Base-by-base conservation (phyloP, 1,140 invertebrate genomes). In the Zophobas atratus region DNA sequence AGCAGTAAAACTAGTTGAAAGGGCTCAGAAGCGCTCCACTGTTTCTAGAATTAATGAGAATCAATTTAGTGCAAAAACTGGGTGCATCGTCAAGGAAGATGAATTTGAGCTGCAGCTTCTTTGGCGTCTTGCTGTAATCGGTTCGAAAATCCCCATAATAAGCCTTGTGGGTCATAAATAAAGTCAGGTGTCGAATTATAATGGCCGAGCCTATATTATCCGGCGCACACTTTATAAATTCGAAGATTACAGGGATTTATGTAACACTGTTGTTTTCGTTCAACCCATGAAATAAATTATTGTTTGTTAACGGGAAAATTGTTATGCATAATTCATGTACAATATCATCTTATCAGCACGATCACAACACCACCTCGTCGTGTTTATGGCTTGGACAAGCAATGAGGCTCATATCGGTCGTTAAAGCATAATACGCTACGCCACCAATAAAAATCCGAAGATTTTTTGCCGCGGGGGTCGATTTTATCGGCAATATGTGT, bases 241-340 rank as follows among this genome's bases (percentile, higher is more conserved):
- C 36, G n/a, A 39, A 67, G 60, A 67, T 67, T 67, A 67, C 38
- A 67, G 38, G 38, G 60, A 67, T 67, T 67, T 67, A 67, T 67
- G 60, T 67, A 67, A 43, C 60, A 67, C 60, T 67, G 41, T 67
- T 67, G 60, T 67, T 67, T 67, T 67, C 60, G 39, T 67, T 43
- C 38, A 39, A 41, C n/a, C 36, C 60, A 39, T 32, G 43, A 38
- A 43, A 67, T 67, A 67, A 67, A 67, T 67, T 67, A 67, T 67
- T 67, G 60, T 67, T 67, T 67, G 60, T 67, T 67, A 20, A 67
- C 41, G 39, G 60, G 60, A 67, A 67, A 67, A 67, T 67, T 67
- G 60, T 67, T 67, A 67, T 67, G 60, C 60, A 67, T 67, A 67
- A 67, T 67, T 67, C 60, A 67, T 67, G 60, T 67, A 43, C 43